A percentile compares a stretch with the other conserved stretches of the same genome.
Evolutionary conservation across 2,888 invertebrate species (phyloP).

Genomic region (Trachelus tabidus): DNA sequence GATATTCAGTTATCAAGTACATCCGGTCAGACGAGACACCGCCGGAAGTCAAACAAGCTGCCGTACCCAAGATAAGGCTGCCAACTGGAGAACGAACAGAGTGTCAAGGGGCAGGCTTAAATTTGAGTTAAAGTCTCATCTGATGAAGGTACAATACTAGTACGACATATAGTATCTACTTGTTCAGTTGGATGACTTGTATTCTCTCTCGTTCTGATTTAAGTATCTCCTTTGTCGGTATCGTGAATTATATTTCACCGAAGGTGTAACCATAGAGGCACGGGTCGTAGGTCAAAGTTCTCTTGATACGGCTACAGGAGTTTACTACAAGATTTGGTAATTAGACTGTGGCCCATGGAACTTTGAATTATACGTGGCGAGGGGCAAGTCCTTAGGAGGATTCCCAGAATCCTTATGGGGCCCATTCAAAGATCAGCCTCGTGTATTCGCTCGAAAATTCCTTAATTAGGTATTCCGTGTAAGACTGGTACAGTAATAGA

Average conservation of each 20-base stretch:
- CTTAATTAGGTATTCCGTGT: neutral
- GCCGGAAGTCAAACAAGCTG: constrained; percentile 62
- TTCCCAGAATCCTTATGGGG: constrained; percentile 48
- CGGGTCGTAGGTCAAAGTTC: constrained; percentile 43
- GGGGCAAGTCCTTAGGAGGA: constrained; percentile 31
- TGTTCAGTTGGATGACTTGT: neutral
- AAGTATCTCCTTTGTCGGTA: neutral
- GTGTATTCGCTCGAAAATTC: neutral
- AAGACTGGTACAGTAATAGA: neutral
- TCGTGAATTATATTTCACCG: neutral
- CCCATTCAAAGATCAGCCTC: constrained; percentile 31
- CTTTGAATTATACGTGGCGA: constrained; percentile 61
- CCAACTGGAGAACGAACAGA: constrained; percentile 25
- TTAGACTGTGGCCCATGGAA: constrained; percentile 58
- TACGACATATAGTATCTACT: neutral
- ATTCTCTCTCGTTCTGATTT: neutral
- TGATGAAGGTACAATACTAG: constrained; percentile 17
- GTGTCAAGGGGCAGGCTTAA: constrained; percentile 32
- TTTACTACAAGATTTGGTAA: constrained; percentile 57
- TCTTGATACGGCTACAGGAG: constrained; percentile 26
- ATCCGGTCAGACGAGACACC: constrained; percentile 58
- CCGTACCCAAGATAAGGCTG: constrained; percentile 53
- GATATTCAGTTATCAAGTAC: constrained; percentile 54
- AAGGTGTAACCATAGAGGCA: constrained; percentile 1
- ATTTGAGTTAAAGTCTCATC: constrained; percentile 48